These are phyloP conservation scores for Chionomys nivalis DNA, from an alignment of 2,113 vertebrate genomes.

Conservation along the genomic window DNA sequence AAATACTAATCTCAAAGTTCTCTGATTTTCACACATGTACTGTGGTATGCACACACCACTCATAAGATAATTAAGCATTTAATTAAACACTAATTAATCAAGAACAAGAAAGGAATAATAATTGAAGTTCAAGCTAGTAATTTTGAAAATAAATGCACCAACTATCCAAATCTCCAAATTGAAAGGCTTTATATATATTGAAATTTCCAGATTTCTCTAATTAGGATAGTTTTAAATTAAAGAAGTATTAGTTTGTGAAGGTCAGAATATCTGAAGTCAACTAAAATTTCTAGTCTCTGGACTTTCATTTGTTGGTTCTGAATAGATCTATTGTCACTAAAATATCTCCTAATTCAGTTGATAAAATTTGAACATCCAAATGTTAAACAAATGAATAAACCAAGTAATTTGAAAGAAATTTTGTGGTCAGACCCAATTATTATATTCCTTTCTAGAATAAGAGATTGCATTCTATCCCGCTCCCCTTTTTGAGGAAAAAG, in stretches of 20 bases:
- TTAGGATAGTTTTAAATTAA: not conserved
- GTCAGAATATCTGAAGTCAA: too few relatives aligned
- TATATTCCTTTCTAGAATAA: not conserved
- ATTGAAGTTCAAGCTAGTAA: not conserved
- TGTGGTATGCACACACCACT: not conserved
- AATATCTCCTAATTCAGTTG: too few relatives aligned
- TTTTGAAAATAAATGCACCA: not conserved
- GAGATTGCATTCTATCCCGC: too few relatives aligned
- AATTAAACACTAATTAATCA: too few relatives aligned
- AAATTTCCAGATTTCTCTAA: not conserved
- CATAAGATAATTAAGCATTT: too few relatives aligned
- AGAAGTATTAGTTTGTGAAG: too few relatives aligned
- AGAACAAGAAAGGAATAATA: not conserved
- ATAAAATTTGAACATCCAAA: too few relatives aligned
- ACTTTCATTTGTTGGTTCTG: too few relatives aligned
- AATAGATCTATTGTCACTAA: too few relatives aligned
- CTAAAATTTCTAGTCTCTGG: not conserved
- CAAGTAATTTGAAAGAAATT: not conserved
- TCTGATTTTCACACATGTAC: too few relatives aligned
- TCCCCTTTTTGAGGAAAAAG: not conserved
- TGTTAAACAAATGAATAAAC: not conserved
- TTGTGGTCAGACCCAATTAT: too few relatives aligned
- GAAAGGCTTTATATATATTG: not conserved
- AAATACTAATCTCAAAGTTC: too few relatives aligned
- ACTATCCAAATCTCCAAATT: not conserved